Evolutionary conservation across 1,140 invertebrate genomes (phyloP), one percentile per base, ranked within the genome.

Genomic region (Thaumatotibia leucotreta): DNA sequence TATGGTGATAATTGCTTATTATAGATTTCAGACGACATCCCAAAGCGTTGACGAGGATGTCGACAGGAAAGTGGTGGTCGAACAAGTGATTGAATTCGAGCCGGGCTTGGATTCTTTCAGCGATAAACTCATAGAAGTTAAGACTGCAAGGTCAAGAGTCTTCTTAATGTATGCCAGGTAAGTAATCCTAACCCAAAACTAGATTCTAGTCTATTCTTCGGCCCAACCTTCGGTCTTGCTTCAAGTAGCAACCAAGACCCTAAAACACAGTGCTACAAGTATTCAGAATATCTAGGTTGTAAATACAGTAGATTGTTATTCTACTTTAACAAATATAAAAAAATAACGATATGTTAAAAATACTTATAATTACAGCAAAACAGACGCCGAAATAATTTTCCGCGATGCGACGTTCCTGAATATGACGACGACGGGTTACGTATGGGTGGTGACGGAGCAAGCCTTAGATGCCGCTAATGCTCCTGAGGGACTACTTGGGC

Each of bases 371-470:
- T 87, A 58, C 83, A 99, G 97, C 73, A 96, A 96, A 82, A 95
- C 94, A 27, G 98, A 99, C 88, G 97, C 98, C 0, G 94, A 96
- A 79, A 94, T 96, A 45, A 97, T 99, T 83, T 99, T 98, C 90
- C 91, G 94, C 64, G 96, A 99, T 92, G 97, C 98, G 1, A 93
- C 94, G 0, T 91, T 92, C 49, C 91, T 97, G 61, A 98, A 98
- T 82, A 97, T 99, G 95, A 98, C 97, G 0, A 95, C 95, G 8
- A 93, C 94, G 50, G 97, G 97, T 23, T 98, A 98, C 88, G 98
- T 98, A n/a, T 99, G 98, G 98, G 95, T 99, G 80, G 97, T 99
- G 2, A 98, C 97, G 1, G 98, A 99, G 84, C 97, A 99, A 88
- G 97, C 97, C 3, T 91, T 99, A 69, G 93, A 95, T 70, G 96